Evolutionary conservation across 2,113 vertebrate species (phyloP).

Genomic region (Platysteira castanea): DNA sequence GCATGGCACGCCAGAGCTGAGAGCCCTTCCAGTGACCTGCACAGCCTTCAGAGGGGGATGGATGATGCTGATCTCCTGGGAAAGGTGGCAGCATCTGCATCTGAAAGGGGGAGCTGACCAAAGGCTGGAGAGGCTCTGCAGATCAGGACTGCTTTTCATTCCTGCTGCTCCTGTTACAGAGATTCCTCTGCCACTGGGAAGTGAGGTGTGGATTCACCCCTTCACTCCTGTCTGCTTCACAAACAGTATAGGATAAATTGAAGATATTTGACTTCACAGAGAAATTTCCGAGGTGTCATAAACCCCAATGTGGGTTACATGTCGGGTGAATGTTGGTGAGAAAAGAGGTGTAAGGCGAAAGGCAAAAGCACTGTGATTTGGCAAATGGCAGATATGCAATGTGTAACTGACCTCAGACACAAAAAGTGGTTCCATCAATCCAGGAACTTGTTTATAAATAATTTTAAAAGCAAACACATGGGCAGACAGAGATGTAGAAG

Average conservation of each 20-base stretch:
- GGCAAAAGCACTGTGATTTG: background rate
- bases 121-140: background rate
- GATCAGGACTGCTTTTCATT: background rate
- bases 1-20: background rate
- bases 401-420: background rate
- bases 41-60: background rate
- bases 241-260: background rate
- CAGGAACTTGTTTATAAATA: background rate
- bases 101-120: background rate
- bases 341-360: background rate
- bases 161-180: background rate
- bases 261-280: background rate
- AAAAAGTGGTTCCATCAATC: background rate
- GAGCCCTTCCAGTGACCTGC: background rate
- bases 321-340: background rate
- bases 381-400: background rate
- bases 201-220: background rate
- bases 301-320: background rate
- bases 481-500: background rate
- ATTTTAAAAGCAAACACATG: background rate
- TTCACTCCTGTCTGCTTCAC: background rate
- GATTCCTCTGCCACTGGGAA: background rate
- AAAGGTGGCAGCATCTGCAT: background rate
- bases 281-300: background rate
- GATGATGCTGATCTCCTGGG: background rate